phyloP scores from a whole-genome alignment of 2,113 vertebrate genomes.

The Myotis yumanensis region DNA sequence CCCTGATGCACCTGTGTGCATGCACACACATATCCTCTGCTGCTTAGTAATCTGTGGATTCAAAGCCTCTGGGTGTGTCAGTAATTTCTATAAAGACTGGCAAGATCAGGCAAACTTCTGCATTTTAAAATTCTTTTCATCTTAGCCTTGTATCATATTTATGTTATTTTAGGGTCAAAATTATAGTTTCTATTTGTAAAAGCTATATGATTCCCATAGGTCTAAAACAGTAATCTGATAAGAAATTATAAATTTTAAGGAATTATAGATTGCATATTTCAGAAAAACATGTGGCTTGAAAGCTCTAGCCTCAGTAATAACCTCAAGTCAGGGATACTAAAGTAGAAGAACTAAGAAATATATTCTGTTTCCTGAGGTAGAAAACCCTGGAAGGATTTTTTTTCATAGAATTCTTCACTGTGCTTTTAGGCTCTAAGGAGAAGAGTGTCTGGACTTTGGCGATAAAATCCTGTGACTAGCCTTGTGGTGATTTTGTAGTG shows the following conservation, averaged over 20 bases:
- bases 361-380: conserved; percentile 13
- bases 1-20: not conserved
- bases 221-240: conserved; percentile 42
- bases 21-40: not conserved
- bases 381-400: conserved; percentile 34
- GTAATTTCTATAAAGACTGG: not conserved
- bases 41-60: conserved; percentile 32
- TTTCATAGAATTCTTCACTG: conserved; percentile 18
- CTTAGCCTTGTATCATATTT: not conserved
- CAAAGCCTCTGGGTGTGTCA: not conserved
- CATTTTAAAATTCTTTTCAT: conserved; percentile 49
- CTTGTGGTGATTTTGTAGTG: conserved; percentile 5
- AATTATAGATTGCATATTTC: conserved; percentile 10
- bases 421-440: not conserved
- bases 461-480: not conserved
- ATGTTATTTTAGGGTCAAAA: conserved; percentile 35
- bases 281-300: not conserved
- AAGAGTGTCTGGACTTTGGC: not conserved
- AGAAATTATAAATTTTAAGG: conserved; percentile 32
- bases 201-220: conserved; percentile 31
- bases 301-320: not conserved
- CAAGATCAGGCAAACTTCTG: conserved; percentile 31
- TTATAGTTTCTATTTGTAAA: conserved; percentile 46
- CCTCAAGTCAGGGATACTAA: conserved; percentile 17
- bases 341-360: conserved; percentile 44